Evolutionary conservation across 2,113 vertebrate genomes (phyloP).

Genomic region (Hemibagrus wyckioides): DNA sequence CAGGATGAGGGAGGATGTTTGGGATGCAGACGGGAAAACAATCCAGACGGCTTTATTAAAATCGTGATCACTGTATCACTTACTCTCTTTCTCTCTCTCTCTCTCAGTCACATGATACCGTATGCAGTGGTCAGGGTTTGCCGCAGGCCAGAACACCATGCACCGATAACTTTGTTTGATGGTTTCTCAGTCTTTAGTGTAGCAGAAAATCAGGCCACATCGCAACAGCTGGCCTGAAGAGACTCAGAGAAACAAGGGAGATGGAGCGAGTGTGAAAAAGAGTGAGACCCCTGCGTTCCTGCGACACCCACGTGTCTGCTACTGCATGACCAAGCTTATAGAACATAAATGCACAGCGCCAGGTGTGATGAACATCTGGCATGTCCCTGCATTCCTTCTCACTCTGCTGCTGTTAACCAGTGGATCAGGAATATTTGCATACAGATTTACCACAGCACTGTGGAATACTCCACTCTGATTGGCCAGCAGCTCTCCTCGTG

Average conservation of each 20-base stretch:
- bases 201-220: constrained; percentile 72
- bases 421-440: neutral
- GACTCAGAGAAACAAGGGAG: constrained; percentile 1
- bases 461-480: neutral
- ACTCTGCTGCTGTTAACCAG: neutral
- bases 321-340: constrained; percentile 17
- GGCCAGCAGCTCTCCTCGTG: too few species aligned
- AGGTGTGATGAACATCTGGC: constrained; percentile 18
- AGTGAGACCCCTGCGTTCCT: constrained; percentile 19
- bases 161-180: constrained; percentile 78
- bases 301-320: constrained; percentile 32
- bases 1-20: neutral
- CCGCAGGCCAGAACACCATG: constrained; percentile 90
- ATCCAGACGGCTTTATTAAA: neutral
- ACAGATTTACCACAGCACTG: neutral
- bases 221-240: constrained; percentile 65
- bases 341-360: neutral
- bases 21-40: neutral
- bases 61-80: neutral
- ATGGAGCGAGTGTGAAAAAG: constrained; percentile 1
- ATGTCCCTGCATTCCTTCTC: neutral
- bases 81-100: too few species aligned
- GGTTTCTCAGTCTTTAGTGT: constrained; percentile 68
- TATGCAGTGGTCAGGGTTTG: constrained; percentile 81
- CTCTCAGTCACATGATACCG: constrained; percentile 43